Evolutionary conservation across 2,113 vertebrate species (phyloP).

Genomic region (Brienomyrus brachyistius): DNA sequence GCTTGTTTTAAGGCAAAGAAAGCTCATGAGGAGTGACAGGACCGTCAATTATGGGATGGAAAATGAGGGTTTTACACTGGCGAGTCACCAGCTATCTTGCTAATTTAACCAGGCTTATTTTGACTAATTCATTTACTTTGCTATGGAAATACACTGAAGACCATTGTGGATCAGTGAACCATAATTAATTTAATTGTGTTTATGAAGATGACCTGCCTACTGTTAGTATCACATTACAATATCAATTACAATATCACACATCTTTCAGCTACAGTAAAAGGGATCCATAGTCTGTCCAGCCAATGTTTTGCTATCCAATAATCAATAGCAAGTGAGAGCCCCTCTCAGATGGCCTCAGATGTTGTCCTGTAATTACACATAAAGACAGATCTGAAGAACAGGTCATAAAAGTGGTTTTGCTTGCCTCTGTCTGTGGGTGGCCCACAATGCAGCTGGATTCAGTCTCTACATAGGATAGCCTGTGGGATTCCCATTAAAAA

Average conservation of each 20-base stretch:
- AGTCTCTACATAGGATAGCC: neutral
- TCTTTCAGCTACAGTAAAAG: neutral
- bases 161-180: neutral
- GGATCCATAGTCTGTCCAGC: neutral
- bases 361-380: neutral
- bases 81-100: neutral
- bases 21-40: neutral
- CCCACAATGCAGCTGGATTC: neutral
- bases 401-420: neutral
- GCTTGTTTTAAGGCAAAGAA: neutral
- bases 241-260: neutral
- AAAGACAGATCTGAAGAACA: neutral
- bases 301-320: neutral
- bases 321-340: neutral
- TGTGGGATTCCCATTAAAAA: neutral
- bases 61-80: neutral
- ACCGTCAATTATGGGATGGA: neutral
- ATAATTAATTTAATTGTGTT: neutral
- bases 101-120: neutral
- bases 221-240: neutral
- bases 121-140: neutral
- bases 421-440: neutral
- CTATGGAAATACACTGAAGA: neutral
- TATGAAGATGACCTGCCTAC: neutral
- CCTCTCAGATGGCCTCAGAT: neutral